These are phyloP conservation scores for Oreonectes daqikongensis DNA, from an alignment of 2,797 vertebrate species.

Conservation along the genomic window DNA sequence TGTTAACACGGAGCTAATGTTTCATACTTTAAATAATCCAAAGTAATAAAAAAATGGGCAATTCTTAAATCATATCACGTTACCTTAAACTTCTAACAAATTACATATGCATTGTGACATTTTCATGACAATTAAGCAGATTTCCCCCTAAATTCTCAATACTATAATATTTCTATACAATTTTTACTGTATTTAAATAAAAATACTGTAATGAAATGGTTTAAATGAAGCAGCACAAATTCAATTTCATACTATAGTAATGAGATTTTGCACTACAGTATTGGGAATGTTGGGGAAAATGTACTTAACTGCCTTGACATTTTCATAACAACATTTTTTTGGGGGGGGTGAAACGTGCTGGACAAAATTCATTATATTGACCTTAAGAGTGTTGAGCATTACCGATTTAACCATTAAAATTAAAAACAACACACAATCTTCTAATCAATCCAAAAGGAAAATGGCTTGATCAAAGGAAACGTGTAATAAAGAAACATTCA, in stretches of 20 bases:
- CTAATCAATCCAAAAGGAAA: slow-evolving; percentile 18
- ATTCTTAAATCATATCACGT: neutral
- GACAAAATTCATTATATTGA: slow-evolving; percentile 1
- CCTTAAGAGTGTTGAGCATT: neutral
- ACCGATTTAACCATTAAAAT: neutral
- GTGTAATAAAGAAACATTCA: neutral
- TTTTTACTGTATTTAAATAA: neutral
- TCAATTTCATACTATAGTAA: neutral
- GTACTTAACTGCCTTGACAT: neutral
- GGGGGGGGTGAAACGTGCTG: neutral
- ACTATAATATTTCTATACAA: neutral
- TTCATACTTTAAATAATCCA: slow-evolving; percentile 4
- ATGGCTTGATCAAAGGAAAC: slow-evolving; percentile 20
- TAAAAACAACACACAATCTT: slow-evolving; percentile 18
- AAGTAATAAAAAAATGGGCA: neutral
- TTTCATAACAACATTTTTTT: neutral
- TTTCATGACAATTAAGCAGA: neutral
- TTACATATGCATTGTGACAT: neutral
- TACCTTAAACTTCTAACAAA: slow-evolving; percentile 5
- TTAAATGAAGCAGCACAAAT: neutral
- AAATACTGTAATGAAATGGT: neutral
- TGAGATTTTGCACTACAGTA: neutral
- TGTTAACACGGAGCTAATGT: neutral
- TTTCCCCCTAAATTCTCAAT: neutral
- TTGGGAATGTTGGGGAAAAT: neutral